A percentile compares a stretch with the other conserved stretches of the same genome.
Evolutionary conservation across 2,797 vertebrate species (phyloP).

Genomic region (Coilia nasus): DNA sequence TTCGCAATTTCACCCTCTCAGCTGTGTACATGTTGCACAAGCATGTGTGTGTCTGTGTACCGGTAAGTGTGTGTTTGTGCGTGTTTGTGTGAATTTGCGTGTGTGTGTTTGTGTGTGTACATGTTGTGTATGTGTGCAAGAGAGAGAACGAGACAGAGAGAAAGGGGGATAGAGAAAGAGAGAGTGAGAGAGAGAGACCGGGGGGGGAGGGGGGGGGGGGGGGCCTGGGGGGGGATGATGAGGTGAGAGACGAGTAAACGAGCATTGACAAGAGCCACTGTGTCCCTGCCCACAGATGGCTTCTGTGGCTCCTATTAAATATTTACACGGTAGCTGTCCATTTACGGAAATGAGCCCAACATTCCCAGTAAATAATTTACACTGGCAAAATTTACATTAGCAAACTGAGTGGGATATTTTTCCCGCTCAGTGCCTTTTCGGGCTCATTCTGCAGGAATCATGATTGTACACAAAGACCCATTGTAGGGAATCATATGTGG

Average conservation of each 20-base stretch:
- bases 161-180: too few relatives aligned
- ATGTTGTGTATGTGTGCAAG: too few relatives aligned
- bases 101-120: too few relatives aligned
- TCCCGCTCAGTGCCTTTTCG: neutral
- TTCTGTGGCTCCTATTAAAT: neutral
- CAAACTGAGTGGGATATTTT: neutral
- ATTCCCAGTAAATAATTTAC: conserved; percentile 15
- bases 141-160: too few relatives aligned
- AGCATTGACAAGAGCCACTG: neutral
- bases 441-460: neutral
- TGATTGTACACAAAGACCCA: neutral
- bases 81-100: too few relatives aligned
- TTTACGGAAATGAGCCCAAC: neutral
- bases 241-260: neutral
- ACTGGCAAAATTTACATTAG: neutral
- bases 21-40: neutral
- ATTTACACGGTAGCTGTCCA: conserved; percentile 15
- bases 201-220: too few relatives aligned
- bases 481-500: neutral
- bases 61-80: too few relatives aligned
- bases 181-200: too few relatives aligned
- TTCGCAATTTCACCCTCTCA: neutral
- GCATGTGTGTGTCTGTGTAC: too few relatives aligned
- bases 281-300: neutral
- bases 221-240: neutral